Evolutionary conservation across 2,888 invertebrate species (phyloP).

Genomic region (Pteria penguin): DNA sequence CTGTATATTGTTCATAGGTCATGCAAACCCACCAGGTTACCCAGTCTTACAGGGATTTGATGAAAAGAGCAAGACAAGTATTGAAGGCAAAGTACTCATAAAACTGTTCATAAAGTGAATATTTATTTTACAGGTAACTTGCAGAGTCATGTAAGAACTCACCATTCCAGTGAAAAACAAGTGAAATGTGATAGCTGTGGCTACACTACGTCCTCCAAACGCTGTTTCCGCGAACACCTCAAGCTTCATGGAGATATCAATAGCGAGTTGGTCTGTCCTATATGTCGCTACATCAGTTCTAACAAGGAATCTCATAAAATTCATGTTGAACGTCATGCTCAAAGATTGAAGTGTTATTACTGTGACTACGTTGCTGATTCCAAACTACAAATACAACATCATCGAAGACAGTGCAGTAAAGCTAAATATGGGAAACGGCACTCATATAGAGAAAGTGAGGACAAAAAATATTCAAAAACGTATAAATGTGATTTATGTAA

Average conservation of each 20-base stretch:
- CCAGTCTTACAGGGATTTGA: no score
- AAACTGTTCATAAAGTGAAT: no score
- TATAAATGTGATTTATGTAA: constrained; percentile 78
- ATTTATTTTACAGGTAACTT: constrained; percentile 75
- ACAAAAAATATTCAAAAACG: constrained; percentile 65
- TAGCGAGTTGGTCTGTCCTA: constrained; percentile 59
- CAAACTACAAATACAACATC: constrained; percentile 23
- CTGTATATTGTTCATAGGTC: no score
- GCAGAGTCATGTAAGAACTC: constrained; percentile 75
- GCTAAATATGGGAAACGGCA: not conserved
- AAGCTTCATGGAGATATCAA: constrained; percentile 64
- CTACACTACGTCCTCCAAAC: constrained; percentile 75
- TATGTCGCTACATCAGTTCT: constrained; percentile 71
- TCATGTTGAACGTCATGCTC: constrained; percentile 57
- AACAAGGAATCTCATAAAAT: constrained; percentile 66
- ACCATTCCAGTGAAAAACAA: constrained; percentile 73
- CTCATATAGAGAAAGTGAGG: constrained; percentile 18
- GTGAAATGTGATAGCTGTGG: constrained; percentile 74
- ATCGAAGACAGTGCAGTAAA: not conserved
- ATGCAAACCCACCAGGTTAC: no score
- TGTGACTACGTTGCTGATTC: constrained; percentile 74
- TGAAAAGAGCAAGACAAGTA: no score
- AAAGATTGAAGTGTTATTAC: constrained; percentile 69
- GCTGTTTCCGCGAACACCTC: constrained; percentile 73
- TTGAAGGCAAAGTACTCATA: no score